phyloP scores from a whole-genome alignment of 2,113 vertebrate genomes.

The Istiophorus platypterus region DNA sequence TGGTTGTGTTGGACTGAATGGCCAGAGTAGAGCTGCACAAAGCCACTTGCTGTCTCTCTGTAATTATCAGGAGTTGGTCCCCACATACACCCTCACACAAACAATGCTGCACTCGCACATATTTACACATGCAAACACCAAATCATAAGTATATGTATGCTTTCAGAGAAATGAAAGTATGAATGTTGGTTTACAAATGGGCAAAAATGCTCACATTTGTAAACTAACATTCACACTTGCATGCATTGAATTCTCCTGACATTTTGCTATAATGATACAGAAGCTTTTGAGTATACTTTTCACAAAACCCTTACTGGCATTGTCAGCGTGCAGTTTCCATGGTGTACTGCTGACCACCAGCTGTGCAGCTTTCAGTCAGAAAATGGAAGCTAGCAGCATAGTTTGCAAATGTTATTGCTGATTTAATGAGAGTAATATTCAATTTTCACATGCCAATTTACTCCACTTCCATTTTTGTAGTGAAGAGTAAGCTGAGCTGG shows the following conservation, averaged over 20 bases:
- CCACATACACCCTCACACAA: background rate
- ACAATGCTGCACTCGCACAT: background rate
- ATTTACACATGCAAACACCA: background rate
- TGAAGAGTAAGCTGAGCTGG: too few relatives aligned
- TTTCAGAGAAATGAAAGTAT: background rate
- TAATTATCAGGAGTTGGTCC: constrained; percentile 51
- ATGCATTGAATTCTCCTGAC: background rate
- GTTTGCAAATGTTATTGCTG: too few relatives aligned
- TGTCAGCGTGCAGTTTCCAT: too few relatives aligned
- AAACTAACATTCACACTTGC: background rate
- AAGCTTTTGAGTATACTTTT: background rate
- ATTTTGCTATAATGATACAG: background rate
- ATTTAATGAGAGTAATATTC: too few relatives aligned
- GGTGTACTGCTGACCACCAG: too few relatives aligned
- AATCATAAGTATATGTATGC: background rate
- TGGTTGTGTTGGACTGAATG: constrained; percentile 67
- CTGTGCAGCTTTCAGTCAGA: too few relatives aligned
- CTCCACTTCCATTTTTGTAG: too few relatives aligned
- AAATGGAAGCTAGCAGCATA: too few relatives aligned
- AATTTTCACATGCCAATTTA: too few relatives aligned
- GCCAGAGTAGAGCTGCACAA: constrained; percentile 39
- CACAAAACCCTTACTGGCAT: too few relatives aligned
- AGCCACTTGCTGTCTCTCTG: constrained; percentile 58
- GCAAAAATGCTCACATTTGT: background rate
- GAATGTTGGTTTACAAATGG: too few relatives aligned